Evolutionary conservation across 2,888 invertebrate species (phyloP).

Genomic region (Acrobeloides nanus): DNA sequence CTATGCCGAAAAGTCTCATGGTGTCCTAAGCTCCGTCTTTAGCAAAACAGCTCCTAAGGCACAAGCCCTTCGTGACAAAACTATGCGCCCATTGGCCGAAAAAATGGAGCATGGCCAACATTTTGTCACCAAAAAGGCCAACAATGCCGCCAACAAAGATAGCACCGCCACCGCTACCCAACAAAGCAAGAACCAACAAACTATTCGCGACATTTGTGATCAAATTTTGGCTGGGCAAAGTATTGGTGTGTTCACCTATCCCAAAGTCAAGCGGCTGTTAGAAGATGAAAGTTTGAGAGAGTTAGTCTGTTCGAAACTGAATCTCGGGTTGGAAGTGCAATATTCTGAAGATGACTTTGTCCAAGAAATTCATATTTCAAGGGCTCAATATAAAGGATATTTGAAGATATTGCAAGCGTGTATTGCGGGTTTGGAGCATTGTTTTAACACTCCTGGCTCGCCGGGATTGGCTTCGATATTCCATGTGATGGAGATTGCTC

Average conservation of each 20-base stretch:
- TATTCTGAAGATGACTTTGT: conserved; percentile 86
- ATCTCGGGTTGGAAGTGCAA: conserved; percentile 82
- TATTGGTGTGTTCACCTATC: conserved; percentile 86
- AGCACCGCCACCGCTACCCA: conserved; percentile 38
- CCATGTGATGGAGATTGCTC: conserved; percentile 91
- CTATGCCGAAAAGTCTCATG: conserved; percentile 51
- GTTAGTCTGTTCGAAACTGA: conserved; percentile 85
- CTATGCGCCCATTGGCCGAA: conserved; percentile 43
- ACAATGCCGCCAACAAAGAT: conserved; percentile 25
- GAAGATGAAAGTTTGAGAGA: conserved; percentile 97
- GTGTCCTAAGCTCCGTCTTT: conserved; percentile 44
- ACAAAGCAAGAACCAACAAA: conserved; percentile 52
- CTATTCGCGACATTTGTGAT: conserved; percentile 52
- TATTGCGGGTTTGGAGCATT: conserved; percentile 60
- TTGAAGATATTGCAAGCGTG: conserved; percentile 81
- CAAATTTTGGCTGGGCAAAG: conserved; percentile 79
- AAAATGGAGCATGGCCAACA: conserved; percentile 48
- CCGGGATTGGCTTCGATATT: conserved; percentile 93
- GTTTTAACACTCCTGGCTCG: conserved; percentile 64
- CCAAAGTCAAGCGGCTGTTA: conserved; percentile 65
- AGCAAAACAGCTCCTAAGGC: conserved; percentile 52
- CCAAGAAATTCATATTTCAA: conserved; percentile 86
- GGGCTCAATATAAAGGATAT: conserved; percentile 92
- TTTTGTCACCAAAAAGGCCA: conserved; percentile 28
- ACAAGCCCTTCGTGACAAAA: conserved; percentile 48